Conservation (phyloP, 1,140 invertebrate species). For the Drosophila rhopaloa region DNA sequence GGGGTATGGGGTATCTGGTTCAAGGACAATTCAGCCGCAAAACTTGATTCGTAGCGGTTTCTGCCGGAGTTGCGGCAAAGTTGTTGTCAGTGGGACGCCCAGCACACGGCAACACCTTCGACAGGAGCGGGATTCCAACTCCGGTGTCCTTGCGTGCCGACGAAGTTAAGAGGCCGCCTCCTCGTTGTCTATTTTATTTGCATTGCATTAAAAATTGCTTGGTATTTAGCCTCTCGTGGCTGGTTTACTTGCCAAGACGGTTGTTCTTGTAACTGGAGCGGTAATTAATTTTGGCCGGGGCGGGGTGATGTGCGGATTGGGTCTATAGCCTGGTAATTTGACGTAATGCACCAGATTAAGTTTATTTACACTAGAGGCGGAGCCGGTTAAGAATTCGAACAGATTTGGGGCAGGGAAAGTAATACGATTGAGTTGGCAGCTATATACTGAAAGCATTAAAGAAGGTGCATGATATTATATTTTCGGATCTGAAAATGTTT, state of each 20-base stretch:
- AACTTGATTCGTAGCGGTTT: slow-evolving; percentile 70
- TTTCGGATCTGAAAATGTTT: neutral
- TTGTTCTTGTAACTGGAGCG: slow-evolving; percentile 38
- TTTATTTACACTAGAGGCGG: slow-evolving; percentile 29
- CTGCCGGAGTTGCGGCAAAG: slow-evolving; percentile 37
- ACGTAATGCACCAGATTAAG: slow-evolving; percentile 35
- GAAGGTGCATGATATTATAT: neutral
- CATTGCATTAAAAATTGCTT: slow-evolving; percentile 63
- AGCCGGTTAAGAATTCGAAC: slow-evolving; percentile 35
- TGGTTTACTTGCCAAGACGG: slow-evolving; percentile 26
- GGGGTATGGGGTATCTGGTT: slow-evolving; percentile 56
- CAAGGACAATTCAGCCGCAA: slow-evolving; percentile 71
- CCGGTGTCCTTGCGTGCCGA: slow-evolving; percentile 65
- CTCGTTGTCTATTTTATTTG: slow-evolving; percentile 57
- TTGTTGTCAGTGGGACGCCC: slow-evolving; percentile 25
- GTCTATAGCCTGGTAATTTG: slow-evolving; percentile 46
- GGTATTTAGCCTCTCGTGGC: slow-evolving; percentile 36
- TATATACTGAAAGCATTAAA: too few species aligned
- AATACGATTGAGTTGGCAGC: slow-evolving; percentile 13
- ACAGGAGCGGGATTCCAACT: slow-evolving; percentile 23
- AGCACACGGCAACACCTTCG: slow-evolving; percentile 65
- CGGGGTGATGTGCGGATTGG: slow-evolving; percentile 15
- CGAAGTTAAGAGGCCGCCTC: slow-evolving; percentile 45
- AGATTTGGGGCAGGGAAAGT: slow-evolving; percentile 61
- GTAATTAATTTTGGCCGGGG: slow-evolving; percentile 64